These are phyloP conservation scores for Perca flavescens DNA, from an alignment of 2,113 vertebrate species.

Conservation along the genomic window DNA sequence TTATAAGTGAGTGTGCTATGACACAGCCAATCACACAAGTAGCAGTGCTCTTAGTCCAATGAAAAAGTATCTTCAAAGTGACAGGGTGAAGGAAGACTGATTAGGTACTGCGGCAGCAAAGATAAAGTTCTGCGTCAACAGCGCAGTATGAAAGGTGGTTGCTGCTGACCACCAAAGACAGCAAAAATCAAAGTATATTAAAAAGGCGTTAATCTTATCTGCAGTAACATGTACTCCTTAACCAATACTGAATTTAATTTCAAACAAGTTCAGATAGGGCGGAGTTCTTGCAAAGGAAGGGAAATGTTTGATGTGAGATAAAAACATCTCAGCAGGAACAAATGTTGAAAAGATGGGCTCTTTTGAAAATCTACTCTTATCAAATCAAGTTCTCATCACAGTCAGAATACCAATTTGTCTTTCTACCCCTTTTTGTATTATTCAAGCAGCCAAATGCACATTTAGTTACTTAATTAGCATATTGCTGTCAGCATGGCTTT, in stretches of 20 bases:
- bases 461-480: background rate
- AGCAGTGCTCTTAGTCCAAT: background rate
- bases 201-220: conserved; percentile 32
- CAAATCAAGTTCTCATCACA: background rate
- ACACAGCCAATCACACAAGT: background rate
- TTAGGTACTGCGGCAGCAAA: background rate
- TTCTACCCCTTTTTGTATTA: background rate
- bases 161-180: conserved; percentile 34
- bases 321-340: conserved; percentile 1
- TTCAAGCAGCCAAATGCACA: background rate
- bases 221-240: background rate
- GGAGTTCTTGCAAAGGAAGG: background rate
- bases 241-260: background rate
- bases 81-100: conserved; percentile 7
- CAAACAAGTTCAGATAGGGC: background rate
- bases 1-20: background rate
- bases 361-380: conserved; percentile 4
- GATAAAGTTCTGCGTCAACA: conserved; percentile 21
- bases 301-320: conserved; percentile 25
- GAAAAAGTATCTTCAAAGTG: conserved; percentile 12
- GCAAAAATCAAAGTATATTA: conserved; percentile 26
- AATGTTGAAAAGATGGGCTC: conserved; percentile 16
- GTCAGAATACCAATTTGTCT: background rate
- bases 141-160: background rate
- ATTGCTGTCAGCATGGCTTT: background rate